Conservation (phyloP, 2,113 vertebrate species). For the Camelus bactrianus region DNA sequence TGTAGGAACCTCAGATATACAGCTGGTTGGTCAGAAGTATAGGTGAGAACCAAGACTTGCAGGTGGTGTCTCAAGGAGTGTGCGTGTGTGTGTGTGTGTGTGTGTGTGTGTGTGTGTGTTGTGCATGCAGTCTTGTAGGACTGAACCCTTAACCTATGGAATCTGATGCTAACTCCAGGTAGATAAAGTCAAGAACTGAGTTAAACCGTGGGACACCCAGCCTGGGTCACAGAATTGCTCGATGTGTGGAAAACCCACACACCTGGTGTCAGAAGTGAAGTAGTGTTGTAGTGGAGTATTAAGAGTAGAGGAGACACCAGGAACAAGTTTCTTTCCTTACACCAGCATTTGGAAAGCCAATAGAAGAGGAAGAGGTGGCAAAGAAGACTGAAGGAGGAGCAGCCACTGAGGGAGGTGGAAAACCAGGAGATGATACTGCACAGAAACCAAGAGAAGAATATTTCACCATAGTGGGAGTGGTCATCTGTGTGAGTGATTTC, state of each 20-base stretch:
- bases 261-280: background rate
- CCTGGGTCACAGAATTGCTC: background rate
- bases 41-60: background rate
- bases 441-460: background rate
- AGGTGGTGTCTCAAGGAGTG: background rate
- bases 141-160: background rate
- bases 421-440: background rate
- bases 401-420: background rate
- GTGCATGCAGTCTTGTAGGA: background rate
- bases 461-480: background rate
- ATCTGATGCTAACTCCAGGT: no score
- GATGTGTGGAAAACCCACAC: background rate
- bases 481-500: background rate
- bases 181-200: no score
- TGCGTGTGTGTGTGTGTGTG: background rate
- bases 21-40: background rate
- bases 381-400: background rate
- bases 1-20: background rate
- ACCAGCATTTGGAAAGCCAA: background rate
- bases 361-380: background rate
- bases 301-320: background rate
- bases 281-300: fast-evolving
- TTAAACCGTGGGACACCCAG: background rate
- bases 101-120: no score
- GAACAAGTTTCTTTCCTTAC: background rate